A percentile compares a stretch with the other conserved stretches of the same genome.
Evolutionary conservation across 2,888 invertebrate genomes (phyloP).

Genomic region (Cataglyphis livida): DNA sequence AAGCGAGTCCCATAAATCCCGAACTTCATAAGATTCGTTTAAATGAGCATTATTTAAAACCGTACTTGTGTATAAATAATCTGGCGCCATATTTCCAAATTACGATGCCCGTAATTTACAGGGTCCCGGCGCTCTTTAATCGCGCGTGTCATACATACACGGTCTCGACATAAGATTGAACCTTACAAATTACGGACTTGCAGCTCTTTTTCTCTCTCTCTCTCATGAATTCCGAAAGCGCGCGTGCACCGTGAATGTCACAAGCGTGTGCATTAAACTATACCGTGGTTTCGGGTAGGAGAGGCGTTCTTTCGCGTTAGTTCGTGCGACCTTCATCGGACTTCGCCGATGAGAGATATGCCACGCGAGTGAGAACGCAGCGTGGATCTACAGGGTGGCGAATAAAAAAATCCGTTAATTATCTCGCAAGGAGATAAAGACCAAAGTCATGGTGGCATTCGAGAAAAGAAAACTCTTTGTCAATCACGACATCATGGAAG

Average conservation of each 20-base stretch:
- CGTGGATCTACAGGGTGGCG: slow-evolving; percentile 60
- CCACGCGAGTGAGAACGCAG: slow-evolving; percentile 46
- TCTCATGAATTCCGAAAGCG: slow-evolving; percentile 9
- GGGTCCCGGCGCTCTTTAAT: not conserved
- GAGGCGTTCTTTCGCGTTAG: slow-evolving; percentile 56
- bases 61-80: not conserved
- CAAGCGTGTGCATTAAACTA: slow-evolving; percentile 66
- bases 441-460: not conserved
- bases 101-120: not conserved
- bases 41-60: not conserved
- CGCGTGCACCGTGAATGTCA: slow-evolving; percentile 68
- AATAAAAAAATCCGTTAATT: slow-evolving; percentile 62
- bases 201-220: too few relatives aligned
- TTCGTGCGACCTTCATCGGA: slow-evolving; percentile 81
- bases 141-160: not conserved
- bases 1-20: not conserved
- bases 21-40: not conserved
- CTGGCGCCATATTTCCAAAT: slow-evolving; percentile 5
- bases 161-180: not conserved
- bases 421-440: slow-evolving; percentile 28
- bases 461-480: not conserved
- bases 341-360: slow-evolving; percentile 80
- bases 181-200: slow-evolving; percentile 14
- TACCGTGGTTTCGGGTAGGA: slow-evolving; percentile 56
- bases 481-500: not conserved